These are phyloP conservation scores for Sebastes minor DNA, from an alignment of 2,797 vertebrate genomes.

Conservation along the genomic window DNA sequence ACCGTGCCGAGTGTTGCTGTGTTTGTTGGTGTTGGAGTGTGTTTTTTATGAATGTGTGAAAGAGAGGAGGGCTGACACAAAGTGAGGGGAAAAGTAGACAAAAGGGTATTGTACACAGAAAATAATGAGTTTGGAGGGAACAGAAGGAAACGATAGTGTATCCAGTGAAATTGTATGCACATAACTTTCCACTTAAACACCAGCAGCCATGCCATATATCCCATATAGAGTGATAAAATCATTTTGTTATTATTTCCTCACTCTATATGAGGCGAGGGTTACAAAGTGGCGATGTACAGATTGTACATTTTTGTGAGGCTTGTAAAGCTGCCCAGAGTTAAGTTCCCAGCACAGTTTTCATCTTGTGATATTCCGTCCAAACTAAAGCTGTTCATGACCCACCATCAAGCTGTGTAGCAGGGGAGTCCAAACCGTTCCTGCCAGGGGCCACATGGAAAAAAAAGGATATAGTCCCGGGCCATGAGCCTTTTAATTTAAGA, in stretches of 20 bases:
- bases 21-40: background rate
- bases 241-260: background rate
- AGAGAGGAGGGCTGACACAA: background rate
- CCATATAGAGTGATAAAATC: background rate
- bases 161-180: background rate
- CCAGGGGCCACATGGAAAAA: background rate
- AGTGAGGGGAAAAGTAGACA: background rate
- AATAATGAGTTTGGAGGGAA: background rate
- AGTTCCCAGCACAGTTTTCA: background rate
- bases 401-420: background rate
- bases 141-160: background rate
- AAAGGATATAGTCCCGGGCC: background rate
- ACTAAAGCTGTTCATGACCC: background rate
- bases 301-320: slow-evolving; percentile 11
- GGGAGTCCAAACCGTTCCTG: background rate
- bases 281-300: background rate
- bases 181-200: background rate
- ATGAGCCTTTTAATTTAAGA: background rate
- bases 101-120: background rate
- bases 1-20: background rate
- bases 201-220: background rate
- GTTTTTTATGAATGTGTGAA: slow-evolving; percentile 15
- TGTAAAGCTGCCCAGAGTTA: slow-evolving; percentile 7
- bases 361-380: background rate
- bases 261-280: background rate